Evolutionary conservation across 2,113 vertebrate genomes (phyloP).

Genomic region (Tachysurus vachellii): DNA sequence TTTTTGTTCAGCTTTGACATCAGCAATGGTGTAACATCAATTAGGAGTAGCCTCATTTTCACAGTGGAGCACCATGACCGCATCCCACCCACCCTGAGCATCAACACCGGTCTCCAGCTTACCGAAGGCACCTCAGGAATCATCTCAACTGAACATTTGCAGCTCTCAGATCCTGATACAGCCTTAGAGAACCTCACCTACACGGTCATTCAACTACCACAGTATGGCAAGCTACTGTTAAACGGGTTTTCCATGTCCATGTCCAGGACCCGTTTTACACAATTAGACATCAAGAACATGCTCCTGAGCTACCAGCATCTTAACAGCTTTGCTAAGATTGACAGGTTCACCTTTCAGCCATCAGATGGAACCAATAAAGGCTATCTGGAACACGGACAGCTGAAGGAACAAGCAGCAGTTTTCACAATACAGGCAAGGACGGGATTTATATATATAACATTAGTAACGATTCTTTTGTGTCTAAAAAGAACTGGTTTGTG

Average conservation of each 20-base stretch:
- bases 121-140: slow-evolving; percentile 55
- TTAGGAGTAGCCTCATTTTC: slow-evolving; percentile 58
- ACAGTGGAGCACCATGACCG: slow-evolving; percentile 64
- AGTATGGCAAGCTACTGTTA: slow-evolving; percentile 64
- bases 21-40: slow-evolving; percentile 69
- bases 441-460: neutral
- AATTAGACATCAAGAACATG: slow-evolving; percentile 67
- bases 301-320: slow-evolving; percentile 67
- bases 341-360: slow-evolving; percentile 71
- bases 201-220: slow-evolving; percentile 63
- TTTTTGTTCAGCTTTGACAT: slow-evolving; percentile 70
- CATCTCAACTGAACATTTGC: slow-evolving; percentile 61
- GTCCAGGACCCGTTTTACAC: slow-evolving; percentile 59
- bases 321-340: slow-evolving; percentile 45
- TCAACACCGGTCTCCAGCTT: slow-evolving; percentile 65
- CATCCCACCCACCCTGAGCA: slow-evolving; percentile 63
- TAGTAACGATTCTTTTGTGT: neutral
- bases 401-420: slow-evolving; percentile 63
- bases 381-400: slow-evolving; percentile 72
- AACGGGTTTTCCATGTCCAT: slow-evolving; percentile 56
- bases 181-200: slow-evolving; percentile 61
- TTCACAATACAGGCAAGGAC: slow-evolving; percentile 70
- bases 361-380: slow-evolving; percentile 66
- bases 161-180: slow-evolving; percentile 70
- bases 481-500: neutral